Base-by-base conservation (phyloP, 2,113 vertebrate genomes). In the Panthera uncia region DNA sequence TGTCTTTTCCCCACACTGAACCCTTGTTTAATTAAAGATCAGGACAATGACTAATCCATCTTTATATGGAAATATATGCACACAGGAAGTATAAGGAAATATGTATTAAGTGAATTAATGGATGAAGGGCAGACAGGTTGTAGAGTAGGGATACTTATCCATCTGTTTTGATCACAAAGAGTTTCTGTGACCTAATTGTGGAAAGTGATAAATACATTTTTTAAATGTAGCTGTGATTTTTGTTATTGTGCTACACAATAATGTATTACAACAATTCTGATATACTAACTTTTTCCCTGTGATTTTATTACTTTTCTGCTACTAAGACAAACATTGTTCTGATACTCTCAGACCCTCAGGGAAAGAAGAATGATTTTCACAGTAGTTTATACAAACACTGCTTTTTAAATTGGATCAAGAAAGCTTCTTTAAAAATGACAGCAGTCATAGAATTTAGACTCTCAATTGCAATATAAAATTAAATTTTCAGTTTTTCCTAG, bases 311-410 rank as follows among this genome's bases (percentile, higher is more conserved):
- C 11, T 95, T 98, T 97, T 90, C 90, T 97, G 18, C n/a, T 52
- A 16, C 88, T 96, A 86, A 98, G 92, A 97, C 93, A 98, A 97
- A 97, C 89, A 93, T 36, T 78, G 85, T 97, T 97, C 93, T 80
- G 92, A 96, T 88, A 85, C 36, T 78, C 91, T 97, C 87, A 88
- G 73, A 82, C 36, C 98, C 97, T 86, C 91, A 63, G 65, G n/a
- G 94, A 97, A 98, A 29, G 84, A 55, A 4, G 0, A 91, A 82
- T 92, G 80, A 15, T 87, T 98, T 98, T 92, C 73, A 68, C 89
- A 89, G 97, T 38, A 90, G 78, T 92, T 97, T 97, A 95, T 96
- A 92, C 66, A 98, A 97, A 96, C 86, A n/a, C 7, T 18, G 41
- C 31, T 86, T 78, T 96, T 55, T 94, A 79, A 98, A 55, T 85